Base-by-base conservation (phyloP, 2,888 invertebrate genomes). In the Ellobium chinense region DNA sequence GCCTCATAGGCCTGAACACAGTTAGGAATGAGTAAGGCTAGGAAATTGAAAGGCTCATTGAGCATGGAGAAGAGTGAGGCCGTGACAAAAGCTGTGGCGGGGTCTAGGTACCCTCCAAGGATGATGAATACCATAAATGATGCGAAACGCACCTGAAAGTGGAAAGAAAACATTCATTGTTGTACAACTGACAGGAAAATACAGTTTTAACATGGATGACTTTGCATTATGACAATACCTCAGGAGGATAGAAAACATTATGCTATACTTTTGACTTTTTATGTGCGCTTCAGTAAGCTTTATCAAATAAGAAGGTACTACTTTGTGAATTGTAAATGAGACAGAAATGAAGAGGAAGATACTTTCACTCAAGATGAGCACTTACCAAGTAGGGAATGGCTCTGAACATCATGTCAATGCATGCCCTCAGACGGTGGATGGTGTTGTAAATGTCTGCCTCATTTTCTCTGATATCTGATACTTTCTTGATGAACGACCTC, bases 401-500 rank as follows among this genome's bases (percentile, higher is more conserved):
- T 12, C 72, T 1, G 60, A 72, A 78, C 78, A 72, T 70, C 0
- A 68, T 34, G 21, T 78, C 72, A 39, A 72, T 62, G 36, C 46
- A 31, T 9, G 72, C 72, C 31, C 29, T 14, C 5, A 1, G 65
- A 9, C 27, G 14, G 24, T 29, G 39, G 12, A 75, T 75, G 31
- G 24, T n/a, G 39, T 65, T 75, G n/a, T n/a, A 63, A 24, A 65
- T 27, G 31, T 4, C 60, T 21, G 70, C 69, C 29, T 82, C 82
- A 56, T 77, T 46, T 29, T 29, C n/a, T n/a, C 82, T 76, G 54
- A 78, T 73, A 5, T 69, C 69, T 1, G 37, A 27, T 24, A 82
- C 73, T 58, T 78, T 82, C 31, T 66, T 29, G 4, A 66, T 66
- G 69, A 82, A 80, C 14, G 80, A 72, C 18, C 77, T 77, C 58